Evolutionary conservation across 2,888 invertebrate genomes (phyloP).

Genomic region (Lomographa bimaculata): DNA sequence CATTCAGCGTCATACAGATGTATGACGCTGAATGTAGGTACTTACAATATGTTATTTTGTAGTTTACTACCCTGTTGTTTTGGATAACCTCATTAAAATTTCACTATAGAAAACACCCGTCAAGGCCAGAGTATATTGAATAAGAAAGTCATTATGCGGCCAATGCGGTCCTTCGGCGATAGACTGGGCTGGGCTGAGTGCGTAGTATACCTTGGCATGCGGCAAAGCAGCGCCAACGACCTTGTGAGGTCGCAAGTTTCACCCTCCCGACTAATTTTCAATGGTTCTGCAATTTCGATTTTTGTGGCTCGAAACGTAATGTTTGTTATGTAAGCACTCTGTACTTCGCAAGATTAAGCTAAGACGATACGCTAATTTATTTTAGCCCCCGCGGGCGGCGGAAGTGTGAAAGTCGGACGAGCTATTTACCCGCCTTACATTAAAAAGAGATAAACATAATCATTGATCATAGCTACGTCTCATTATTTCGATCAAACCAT

Average conservation of each 20-base stretch:
- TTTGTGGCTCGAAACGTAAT: slow-evolving; percentile 10
- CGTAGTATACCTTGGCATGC: slow-evolving; percentile 42
- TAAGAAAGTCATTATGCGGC: slow-evolving; percentile 35
- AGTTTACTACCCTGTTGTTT: too few species aligned
- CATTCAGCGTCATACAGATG: too few species aligned
- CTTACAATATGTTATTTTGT: too few species aligned
- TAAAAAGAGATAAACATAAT: too few species aligned
- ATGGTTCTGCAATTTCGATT: slow-evolving; percentile 39
- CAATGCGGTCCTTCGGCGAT: slow-evolving; percentile 35
- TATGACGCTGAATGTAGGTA: too few species aligned
- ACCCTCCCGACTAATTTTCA: slow-evolving; percentile 40
- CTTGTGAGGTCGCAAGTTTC: slow-evolving; percentile 61
- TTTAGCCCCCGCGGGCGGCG: too few species aligned
- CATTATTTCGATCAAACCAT: too few species aligned
- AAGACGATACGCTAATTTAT: too few species aligned
- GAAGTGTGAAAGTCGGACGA: too few species aligned
- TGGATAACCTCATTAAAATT: too few species aligned
- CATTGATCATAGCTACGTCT: too few species aligned
- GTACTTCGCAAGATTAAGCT: slow-evolving; percentile 7
- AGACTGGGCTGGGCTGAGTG: slow-evolving; percentile 35
- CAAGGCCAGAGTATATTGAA: slow-evolving; percentile 21
- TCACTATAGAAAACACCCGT: neutral
- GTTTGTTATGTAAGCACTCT: slow-evolving; percentile 4
- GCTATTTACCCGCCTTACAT: too few species aligned
- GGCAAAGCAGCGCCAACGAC: slow-evolving; percentile 52